A percentile compares a stretch with the other conserved stretches of the same genome.
phyloP scores from a whole-genome alignment of 2,888 invertebrate genomes.

The Dicranocentrus wangi region DNA sequence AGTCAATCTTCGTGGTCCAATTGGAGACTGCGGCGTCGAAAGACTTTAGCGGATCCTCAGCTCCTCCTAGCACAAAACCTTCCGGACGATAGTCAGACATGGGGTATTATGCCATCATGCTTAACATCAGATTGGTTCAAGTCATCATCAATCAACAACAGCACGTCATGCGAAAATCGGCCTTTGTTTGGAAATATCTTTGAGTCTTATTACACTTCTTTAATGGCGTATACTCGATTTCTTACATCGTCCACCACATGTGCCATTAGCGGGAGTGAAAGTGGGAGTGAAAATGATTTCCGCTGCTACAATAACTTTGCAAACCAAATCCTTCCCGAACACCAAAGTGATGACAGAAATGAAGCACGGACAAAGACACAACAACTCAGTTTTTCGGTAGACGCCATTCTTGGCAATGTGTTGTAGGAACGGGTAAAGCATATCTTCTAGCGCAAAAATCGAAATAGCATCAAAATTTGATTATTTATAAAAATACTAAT shows the following conservation, averaged over 20 bases:
- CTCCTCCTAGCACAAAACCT: slow-evolving; percentile 33
- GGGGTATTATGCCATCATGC: background rate
- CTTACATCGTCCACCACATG: slow-evolving; percentile 2
- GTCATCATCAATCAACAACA: slow-evolving; percentile 5
- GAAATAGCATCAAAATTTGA: no score
- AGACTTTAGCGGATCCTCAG: slow-evolving; percentile 71
- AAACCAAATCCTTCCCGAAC: no score
- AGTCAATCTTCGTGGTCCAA: slow-evolving; percentile 66
- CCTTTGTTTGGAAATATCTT: slow-evolving; percentile 45
- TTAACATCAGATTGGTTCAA: slow-evolving; percentile 15
- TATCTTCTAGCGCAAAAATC: no score
- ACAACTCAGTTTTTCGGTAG: slow-evolving; percentile 43
- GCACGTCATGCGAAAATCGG: background rate
- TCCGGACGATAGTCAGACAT: slow-evolving; percentile 17
- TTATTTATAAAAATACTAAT: no score
- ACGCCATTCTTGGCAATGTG: slow-evolving; percentile 34
- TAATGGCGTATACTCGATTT: slow-evolving; percentile 66
- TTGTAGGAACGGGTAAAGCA: no score
- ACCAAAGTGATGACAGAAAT: background rate
- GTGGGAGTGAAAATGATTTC: background rate
- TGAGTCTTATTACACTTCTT: slow-evolving; percentile 68
- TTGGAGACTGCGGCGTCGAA: slow-evolving; percentile 65
- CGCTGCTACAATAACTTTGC: no score
- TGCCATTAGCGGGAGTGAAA: background rate
- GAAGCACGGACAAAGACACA: background rate